phyloP scores from a whole-genome alignment of 2,113 vertebrate species.

The Strix aluco region DNA sequence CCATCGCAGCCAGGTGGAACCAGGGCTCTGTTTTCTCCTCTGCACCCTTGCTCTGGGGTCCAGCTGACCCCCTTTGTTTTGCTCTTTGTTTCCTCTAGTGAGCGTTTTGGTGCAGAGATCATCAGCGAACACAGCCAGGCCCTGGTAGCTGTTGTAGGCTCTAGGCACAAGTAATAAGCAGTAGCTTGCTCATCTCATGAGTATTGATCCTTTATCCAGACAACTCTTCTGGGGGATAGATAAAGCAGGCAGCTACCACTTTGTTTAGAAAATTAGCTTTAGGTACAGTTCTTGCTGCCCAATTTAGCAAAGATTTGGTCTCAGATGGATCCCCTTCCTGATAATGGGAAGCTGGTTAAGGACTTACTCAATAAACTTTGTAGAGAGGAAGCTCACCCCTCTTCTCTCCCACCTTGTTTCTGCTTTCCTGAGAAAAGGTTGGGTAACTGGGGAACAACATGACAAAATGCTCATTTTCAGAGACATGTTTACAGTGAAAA shows the following conservation, averaged over 20 bases:
- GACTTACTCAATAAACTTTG: neutral
- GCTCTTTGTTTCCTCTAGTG: neutral
- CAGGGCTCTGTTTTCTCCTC: neutral
- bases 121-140: neutral
- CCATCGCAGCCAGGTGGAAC: accelerated
- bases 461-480: neutral
- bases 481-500: neutral
- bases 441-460: neutral
- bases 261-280: neutral
- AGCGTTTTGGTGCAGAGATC: neutral
- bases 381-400: accelerated
- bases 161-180: neutral
- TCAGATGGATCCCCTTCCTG: neutral
- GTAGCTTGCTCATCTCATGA: neutral
- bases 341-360: neutral
- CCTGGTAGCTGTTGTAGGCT: neutral
- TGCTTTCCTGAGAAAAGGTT: neutral
- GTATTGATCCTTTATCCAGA: neutral
- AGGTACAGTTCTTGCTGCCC: neutral
- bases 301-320: neutral
- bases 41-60: neutral
- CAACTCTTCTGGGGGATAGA: neutral
- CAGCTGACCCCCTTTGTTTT: neutral
- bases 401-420: neutral
- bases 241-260: neutral